Evolutionary conservation across 1,140 invertebrate species (phyloP).

Genomic region (Drosophila pseudoananassae): DNA sequence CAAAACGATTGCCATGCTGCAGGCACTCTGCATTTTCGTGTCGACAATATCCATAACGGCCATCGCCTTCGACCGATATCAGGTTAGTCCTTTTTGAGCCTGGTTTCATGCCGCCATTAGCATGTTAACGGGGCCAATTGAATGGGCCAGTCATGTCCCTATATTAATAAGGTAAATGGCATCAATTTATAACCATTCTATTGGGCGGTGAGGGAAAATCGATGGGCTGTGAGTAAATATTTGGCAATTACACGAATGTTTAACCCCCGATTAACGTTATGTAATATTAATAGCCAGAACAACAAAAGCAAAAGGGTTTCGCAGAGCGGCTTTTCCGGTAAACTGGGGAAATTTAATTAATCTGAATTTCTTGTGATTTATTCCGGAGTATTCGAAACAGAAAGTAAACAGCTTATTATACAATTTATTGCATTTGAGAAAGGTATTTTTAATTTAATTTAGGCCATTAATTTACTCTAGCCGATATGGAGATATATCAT

Average conservation of each 20-base stretch:
- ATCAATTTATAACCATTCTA: constrained; percentile 39
- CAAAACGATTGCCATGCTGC: constrained; percentile 91
- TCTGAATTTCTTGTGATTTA: neutral
- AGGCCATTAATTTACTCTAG: no score
- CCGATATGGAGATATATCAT: no score
- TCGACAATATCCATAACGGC: constrained; percentile 95
- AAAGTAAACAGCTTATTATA: no score
- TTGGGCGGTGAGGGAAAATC: constrained; percentile 27
- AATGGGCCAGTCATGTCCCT: constrained; percentile 23
- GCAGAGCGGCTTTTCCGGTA: neutral
- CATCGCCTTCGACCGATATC: constrained; percentile 93
- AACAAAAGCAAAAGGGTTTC: neutral
- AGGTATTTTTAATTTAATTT: no score
- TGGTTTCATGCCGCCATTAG: constrained; percentile 8
- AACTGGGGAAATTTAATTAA: neutral
- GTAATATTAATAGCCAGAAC: constrained; percentile 2
- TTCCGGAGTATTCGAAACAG: no score
- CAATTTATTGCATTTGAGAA: no score
- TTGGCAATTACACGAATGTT: constrained; percentile 30
- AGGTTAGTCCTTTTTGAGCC: constrained; percentile 84
- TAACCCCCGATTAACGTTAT: constrained; percentile 22
- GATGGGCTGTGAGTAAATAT: constrained; percentile 41
- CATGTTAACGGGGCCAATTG: constrained; percentile 28
- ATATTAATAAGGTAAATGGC: constrained; percentile 38
- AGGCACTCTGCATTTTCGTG: constrained; percentile 94